These are phyloP conservation scores for Dynastes maya DNA, from an alignment of 2,888 invertebrate species.

Conservation along the genomic window DNA sequence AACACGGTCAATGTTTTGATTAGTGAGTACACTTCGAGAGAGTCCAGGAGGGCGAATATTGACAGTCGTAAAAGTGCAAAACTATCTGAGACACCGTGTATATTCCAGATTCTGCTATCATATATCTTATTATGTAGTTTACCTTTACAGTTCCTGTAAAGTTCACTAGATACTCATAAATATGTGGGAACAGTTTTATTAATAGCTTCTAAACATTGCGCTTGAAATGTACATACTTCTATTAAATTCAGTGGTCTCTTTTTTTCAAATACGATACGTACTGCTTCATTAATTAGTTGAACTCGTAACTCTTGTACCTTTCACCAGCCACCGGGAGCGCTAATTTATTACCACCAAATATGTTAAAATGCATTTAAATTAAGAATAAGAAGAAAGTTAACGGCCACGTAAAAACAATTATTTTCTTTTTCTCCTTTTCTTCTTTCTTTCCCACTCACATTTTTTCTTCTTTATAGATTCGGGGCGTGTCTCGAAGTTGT, in stretches of 20 bases:
- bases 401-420: constrained; percentile 49
- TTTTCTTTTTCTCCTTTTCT: constrained; percentile 10
- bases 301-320: constrained; percentile 49
- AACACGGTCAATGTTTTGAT: no score
- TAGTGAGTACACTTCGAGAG: no score
- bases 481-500: constrained; percentile 26
- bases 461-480: constrained; percentile 22
- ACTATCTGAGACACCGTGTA: no score
- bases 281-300: constrained; percentile 55
- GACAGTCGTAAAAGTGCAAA: no score
- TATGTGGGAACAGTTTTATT: constrained; percentile 20
- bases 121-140: no score
- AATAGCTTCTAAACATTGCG: constrained; percentile 16
- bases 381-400: constrained; percentile 46
- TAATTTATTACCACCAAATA: constrained; percentile 55
- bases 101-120: no score
- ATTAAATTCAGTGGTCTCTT: background rate
- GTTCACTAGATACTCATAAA: background rate
- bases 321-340: constrained; percentile 52
- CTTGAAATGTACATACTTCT: background rate
- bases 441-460: constrained; percentile 6
- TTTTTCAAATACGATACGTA: constrained; percentile 25
- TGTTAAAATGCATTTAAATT: constrained; percentile 55
- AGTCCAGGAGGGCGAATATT: no score
- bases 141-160: no score